Percentiles rank a stretch among this genome's conserved stretches.
Conservation (phyloP, 1,140 invertebrate species). For the Theocolax elegans region DNA sequence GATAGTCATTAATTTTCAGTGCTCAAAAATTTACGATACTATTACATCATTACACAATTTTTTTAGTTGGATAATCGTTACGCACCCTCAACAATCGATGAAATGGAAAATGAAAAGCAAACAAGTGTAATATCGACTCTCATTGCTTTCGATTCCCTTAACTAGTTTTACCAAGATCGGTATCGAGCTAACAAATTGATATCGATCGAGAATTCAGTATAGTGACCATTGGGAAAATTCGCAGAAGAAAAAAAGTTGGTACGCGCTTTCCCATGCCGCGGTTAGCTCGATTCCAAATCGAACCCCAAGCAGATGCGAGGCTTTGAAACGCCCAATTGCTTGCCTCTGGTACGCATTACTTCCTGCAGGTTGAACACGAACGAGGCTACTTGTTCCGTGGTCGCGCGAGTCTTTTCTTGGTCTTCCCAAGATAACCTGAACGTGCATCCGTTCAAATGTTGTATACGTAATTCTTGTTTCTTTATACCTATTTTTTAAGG, state of each 20-base stretch:
- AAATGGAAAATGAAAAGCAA: neutral
- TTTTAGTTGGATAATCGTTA: no score
- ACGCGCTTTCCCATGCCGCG: neutral
- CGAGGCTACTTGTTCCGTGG: slow-evolving; percentile 7
- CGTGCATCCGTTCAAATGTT: neutral
- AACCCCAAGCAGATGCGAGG: neutral
- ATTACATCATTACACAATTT: no score
- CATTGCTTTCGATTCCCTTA: neutral
- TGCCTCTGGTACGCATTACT: neutral
- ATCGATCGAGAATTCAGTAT: neutral
- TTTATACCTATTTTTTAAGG: neutral
- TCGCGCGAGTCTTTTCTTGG: neutral
- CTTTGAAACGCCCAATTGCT: slow-evolving; percentile 2
- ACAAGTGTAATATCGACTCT: neutral
- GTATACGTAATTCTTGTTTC: neutral
- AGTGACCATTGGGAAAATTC: neutral
- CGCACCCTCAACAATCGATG: no score
- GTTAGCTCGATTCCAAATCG: neutral
- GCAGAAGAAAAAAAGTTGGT: no score
- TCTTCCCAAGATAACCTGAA: no score
- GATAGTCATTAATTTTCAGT: no score
- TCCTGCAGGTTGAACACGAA: neutral
- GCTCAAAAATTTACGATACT: no score
- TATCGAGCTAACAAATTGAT: slow-evolving; percentile 7
- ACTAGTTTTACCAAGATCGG: neutral